These are phyloP conservation scores for Halcyon smyrnensis DNA, from an alignment of 2,797 vertebrate genomes.

Conservation along the genomic window DNA sequence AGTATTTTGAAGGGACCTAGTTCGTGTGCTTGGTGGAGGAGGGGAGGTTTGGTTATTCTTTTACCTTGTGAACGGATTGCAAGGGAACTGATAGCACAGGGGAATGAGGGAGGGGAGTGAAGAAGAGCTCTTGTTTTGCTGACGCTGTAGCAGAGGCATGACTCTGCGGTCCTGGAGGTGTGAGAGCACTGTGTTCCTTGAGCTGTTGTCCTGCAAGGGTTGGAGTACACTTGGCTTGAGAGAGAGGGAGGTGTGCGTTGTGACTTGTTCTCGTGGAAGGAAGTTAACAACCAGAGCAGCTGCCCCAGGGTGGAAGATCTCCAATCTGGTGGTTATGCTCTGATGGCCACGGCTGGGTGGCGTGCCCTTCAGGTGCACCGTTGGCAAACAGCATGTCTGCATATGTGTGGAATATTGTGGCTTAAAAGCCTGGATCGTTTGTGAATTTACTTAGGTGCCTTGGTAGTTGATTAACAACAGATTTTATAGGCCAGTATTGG, in stretches of 20 bases:
- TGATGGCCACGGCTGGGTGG: not conserved
- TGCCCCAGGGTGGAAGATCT: not conserved
- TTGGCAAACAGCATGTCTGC: not conserved
- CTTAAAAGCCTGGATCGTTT: not conserved
- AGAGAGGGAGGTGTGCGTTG: not conserved
- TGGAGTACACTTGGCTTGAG: not conserved
- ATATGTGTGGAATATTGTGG: not conserved
- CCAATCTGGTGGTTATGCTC: not conserved
- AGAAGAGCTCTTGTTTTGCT: not conserved
- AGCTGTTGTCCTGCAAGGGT: not conserved
- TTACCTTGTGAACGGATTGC: not conserved
- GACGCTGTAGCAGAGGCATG: fast-evolving
- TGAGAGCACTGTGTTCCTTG: not conserved
- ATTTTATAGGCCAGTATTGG: conserved; percentile 23
- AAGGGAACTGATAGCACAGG: not conserved
- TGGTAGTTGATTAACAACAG: conserved; percentile 29
- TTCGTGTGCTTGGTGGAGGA: conserved; percentile 39
- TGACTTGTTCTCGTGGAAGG: not conserved
- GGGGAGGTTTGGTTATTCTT: not conserved
- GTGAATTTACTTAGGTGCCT: conserved; percentile 46
- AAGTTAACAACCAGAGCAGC: not conserved
- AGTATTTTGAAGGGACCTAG: conserved; percentile 1
- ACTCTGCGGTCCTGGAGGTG: not conserved
- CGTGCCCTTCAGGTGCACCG: not conserved
- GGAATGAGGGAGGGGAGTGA: not conserved